Evolutionary conservation across 1,140 invertebrate species (phyloP), one percentile per base, ranked within the genome.

Genomic region (Bradysia coprophila): DNA sequence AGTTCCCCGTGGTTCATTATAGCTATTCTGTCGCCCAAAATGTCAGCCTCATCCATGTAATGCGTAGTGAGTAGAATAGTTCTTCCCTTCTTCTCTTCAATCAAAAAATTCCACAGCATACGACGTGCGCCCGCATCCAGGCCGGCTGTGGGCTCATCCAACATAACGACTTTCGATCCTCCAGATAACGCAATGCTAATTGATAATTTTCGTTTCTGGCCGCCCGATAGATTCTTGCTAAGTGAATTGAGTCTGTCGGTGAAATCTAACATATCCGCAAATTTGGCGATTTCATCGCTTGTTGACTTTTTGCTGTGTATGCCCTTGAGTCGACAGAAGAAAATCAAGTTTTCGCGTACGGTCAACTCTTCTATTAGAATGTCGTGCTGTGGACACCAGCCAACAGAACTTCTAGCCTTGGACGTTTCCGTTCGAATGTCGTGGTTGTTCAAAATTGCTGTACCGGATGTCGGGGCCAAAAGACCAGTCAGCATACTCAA

Each of bases 21-120:
- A 2, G 86, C 88, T 50, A 95, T 88, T 50, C 89, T 69, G 64
- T 96, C 90, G 1, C 90, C 92, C 1, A 97, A 68, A 22, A 88
- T 72, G 66, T 98, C 92, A 32, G 92, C 0, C 92, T 97, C 93
- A 59, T 96, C 92, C 90, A 97, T 96, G 59, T 90, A 93, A 63
- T 97, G 93, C 10, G 93, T 97, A n/a, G 89, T 90, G 37, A 97
- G 68, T 2, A 97, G 59, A 43, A 96, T 77, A 3, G 90, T 93
- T 24, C 71, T 61, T 0, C 62, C 61, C 16, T 57, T 51, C 48
- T 69, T 69, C 48, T 74, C 71, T 38, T 53, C 53, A 48, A 72
- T 59, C 28, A 91, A 60, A 31, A 92, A 56, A 54, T 95, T 81
- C 93, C 93, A 97, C 5, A 91, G 77, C 38, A 78, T 75, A 42